Evolutionary conservation across 2,888 invertebrate species (phyloP).

Genomic region (Drosophila longiperda): DNA sequence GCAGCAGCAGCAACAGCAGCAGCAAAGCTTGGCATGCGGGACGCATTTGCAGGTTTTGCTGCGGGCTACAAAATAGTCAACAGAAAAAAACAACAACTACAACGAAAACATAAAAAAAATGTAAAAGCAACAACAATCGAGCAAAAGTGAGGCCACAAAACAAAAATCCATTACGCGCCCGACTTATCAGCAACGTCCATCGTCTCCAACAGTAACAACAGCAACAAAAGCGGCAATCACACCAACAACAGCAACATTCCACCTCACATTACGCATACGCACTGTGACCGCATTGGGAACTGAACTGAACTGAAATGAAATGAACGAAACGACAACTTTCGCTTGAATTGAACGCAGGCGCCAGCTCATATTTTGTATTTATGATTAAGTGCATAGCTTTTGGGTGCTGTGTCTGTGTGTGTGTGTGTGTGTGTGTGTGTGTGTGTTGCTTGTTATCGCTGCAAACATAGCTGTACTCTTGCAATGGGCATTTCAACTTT

Average conservation of each 20-base stretch:
- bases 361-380: constrained; percentile 58
- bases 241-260: constrained; percentile 4
- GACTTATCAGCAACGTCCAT: constrained; percentile 64
- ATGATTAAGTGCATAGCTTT: constrained; percentile 55
- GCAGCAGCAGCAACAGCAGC: constrained; percentile 19
- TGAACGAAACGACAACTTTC: constrained; percentile 40
- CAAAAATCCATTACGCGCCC: constrained; percentile 71
- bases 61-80: constrained; percentile 58
- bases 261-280: constrained; percentile 73
- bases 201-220: constrained; percentile 44
- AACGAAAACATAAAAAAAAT: background rate
- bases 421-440: constrained; percentile 12
- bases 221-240: background rate
- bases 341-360: constrained; percentile 44
- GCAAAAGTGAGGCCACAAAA: constrained; percentile 21
- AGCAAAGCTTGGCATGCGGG: constrained; percentile 57
- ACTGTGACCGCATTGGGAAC: constrained; percentile 39
- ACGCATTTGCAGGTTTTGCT: constrained; percentile 62
- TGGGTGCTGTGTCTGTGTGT: constrained; percentile 12
- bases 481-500: background rate
- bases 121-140: constrained; percentile 17
- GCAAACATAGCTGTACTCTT: constrained; percentile 22
- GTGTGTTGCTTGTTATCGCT: constrained; percentile 27
- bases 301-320: constrained; percentile 29
- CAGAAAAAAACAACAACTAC: background rate